Percentiles rank a stretch among this genome's conserved stretches.
Conservation (phyloP, 2,113 vertebrate genomes). For the Ondatra zibethicus region DNA sequence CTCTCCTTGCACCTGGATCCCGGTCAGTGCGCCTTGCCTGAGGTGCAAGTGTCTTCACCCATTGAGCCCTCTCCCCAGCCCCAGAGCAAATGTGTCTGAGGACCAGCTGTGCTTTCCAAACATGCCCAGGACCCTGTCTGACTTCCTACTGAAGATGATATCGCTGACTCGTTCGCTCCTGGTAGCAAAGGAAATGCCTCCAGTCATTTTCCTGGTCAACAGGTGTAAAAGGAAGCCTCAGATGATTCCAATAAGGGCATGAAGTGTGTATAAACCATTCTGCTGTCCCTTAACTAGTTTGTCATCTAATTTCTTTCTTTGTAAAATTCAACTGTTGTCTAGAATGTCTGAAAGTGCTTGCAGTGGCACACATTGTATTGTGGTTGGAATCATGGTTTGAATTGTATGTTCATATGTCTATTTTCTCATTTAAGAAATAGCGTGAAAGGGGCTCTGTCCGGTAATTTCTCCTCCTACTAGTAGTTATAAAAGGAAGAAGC, state of each 20-base stretch:
- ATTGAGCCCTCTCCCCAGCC: no score
- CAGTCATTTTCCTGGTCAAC: background rate
- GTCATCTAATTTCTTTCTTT: background rate
- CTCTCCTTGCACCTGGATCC: background rate
- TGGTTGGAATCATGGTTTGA: background rate
- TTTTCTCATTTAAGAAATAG: conserved; percentile 32
- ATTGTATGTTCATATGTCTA: background rate
- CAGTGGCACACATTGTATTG: background rate
- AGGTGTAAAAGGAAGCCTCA: background rate
- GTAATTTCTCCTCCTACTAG: background rate
- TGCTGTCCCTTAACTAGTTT: background rate
- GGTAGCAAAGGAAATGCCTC: background rate
- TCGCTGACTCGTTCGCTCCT: background rate
- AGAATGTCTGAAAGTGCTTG: background rate
- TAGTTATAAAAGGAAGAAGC: background rate
- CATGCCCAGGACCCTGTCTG: background rate
- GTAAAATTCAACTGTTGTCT: background rate
- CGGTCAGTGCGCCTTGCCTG: background rate
- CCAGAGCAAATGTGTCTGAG: background rate
- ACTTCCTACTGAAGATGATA: background rate
- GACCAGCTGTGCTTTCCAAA: background rate
- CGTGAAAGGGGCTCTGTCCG: background rate
- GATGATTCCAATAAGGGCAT: background rate
- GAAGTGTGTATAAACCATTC: background rate
- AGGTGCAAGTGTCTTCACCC: background rate